Evolutionary conservation across 2,113 vertebrate genomes (phyloP), one percentile per base, ranked within the genome.

Genomic region (Myotis brandtii): DNA sequence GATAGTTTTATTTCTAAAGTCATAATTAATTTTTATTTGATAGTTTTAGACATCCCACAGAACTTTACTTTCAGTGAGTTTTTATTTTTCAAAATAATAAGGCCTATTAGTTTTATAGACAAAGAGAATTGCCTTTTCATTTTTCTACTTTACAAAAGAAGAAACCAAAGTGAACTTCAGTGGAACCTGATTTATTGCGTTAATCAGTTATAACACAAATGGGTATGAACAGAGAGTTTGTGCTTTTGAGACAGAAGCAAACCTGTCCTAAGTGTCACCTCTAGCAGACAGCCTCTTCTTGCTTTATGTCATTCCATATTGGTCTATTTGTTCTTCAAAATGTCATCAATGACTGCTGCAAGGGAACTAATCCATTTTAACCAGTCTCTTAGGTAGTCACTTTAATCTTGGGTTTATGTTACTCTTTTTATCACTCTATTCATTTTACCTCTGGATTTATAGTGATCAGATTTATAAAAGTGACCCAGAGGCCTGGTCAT

Each of bases 381-480:
- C 77, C 91, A 37, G 81, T 76, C 84, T 95, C 84, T 25, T 16
- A 50, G 84, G 93, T 86, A 50, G 54, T 91, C 62, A 86, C 54
- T 95, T 96, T 56, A 83, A 96, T 93, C 59, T 92, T 87, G 32
- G 18, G 32, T 86, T 92, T 69, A 30, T 88, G 84, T 85, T 94
- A 90, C 34, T 91, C 43, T 64, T 93, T 89, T 84, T 77, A 69
- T 90, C 32, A 30, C 43, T 86, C 27, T 77, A 18, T 94, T 92
- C 81, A 83, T 76, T 92, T 93, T 92, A 40, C 25, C 40, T 87
- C 54, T 76, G 52, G 90, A 96, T 95, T 97, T 95, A 92, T 81
- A 80, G 43, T 83, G 88, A 91, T 32, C 69, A 81, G 67, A 50
- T 91, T 94, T 92, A 73, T 69, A 72, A 91, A 96, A 94, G 88